Evolutionary conservation across 2,113 vertebrate species (phyloP).

Genomic region (Perca fluviatilis): DNA sequence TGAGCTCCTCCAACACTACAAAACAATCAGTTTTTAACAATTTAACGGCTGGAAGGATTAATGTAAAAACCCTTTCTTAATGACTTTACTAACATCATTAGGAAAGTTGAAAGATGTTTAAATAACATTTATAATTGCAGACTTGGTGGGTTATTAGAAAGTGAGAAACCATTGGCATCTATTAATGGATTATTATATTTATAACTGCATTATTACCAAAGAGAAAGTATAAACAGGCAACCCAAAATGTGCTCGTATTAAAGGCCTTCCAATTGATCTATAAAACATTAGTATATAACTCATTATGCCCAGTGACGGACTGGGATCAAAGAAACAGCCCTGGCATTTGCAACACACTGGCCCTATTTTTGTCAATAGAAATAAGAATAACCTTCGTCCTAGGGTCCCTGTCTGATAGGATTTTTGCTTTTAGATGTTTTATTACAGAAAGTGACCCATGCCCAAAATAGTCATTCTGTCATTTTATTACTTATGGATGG

Average conservation of each 20-base stretch:
- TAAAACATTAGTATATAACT: not conserved
- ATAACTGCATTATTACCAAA: not conserved
- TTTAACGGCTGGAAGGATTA: not conserved
- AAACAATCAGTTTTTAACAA: not conserved
- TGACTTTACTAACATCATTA: too few species aligned
- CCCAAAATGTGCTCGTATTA: not conserved
- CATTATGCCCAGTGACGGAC: not conserved
- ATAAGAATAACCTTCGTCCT: too few species aligned
- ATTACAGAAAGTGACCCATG: too few species aligned
- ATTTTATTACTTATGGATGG: too few species aligned
- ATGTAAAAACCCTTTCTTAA: not conserved
- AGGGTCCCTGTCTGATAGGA: too few species aligned
- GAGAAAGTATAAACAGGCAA: not conserved
- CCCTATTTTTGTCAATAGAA: too few species aligned
- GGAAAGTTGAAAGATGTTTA: too few species aligned
- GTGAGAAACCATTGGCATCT: not conserved
- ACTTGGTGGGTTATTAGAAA: not conserved
- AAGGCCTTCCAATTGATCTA: not conserved
- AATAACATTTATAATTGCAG: not conserved
- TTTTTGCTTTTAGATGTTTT: too few species aligned
- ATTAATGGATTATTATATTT: not conserved
- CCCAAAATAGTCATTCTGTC: too few species aligned
- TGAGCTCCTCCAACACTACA: not conserved
- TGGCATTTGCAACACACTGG: too few species aligned
- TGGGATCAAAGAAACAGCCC: too few species aligned